phyloP scores from a whole-genome alignment of 2,888 invertebrate species.

The Aplocera efformata region DNA sequence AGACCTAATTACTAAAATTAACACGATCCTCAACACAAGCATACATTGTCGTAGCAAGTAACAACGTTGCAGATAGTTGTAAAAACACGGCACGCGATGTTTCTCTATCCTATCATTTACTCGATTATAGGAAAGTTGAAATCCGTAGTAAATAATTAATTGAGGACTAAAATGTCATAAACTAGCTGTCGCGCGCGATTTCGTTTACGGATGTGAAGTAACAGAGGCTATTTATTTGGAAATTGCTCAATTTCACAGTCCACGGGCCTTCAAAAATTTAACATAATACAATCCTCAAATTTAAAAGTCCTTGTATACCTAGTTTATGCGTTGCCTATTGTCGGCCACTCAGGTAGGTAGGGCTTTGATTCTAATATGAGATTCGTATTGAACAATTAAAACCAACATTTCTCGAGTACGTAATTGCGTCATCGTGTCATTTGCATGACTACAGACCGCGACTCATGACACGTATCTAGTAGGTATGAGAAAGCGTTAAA shows the following conservation, averaged over 20 bases:
- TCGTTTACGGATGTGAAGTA: no score
- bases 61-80: conserved; percentile 2
- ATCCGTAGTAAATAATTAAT: not conserved
- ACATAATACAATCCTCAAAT: no score
- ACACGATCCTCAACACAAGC: conserved; percentile 23
- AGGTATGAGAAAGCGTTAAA: conserved; percentile 36
- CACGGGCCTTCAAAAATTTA: no score
- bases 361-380: no score
- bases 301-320: no score
- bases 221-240: no score
- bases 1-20: conserved; percentile 38
- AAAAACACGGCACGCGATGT: conserved; percentile 26
- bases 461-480: conserved; percentile 27
- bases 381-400: conserved; percentile 2
- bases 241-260: no score
- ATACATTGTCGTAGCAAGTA: conserved; percentile 7
- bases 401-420: conserved; percentile 14
- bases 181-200: no score
- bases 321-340: no score
- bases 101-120: conserved; percentile 16
- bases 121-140: conserved; percentile 10
- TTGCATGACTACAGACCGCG: conserved; percentile 38
- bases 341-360: no score
- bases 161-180: no score
- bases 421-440: conserved; percentile 55